These are phyloP conservation scores for Colletes gigas DNA, from an alignment of 1,140 invertebrate genomes.

Conservation along the genomic window DNA sequence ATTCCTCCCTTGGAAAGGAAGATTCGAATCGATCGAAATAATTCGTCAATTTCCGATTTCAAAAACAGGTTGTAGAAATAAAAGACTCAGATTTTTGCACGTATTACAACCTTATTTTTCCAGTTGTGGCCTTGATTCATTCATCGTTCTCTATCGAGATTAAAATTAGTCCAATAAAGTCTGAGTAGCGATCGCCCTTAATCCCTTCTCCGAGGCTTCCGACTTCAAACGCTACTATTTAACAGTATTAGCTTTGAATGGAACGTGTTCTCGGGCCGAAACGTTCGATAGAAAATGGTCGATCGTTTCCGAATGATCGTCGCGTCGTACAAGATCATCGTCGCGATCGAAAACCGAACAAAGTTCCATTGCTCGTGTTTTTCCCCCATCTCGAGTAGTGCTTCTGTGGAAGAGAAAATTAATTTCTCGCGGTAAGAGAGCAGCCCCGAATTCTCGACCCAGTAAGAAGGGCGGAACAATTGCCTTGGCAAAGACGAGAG, in stretches of 20 bases:
- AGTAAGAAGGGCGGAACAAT: constrained; percentile 57
- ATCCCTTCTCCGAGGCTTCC: too few species aligned
- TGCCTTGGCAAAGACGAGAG: constrained; percentile 68
- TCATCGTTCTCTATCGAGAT: too few species aligned
- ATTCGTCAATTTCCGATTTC: background rate
- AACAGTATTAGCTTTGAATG: too few species aligned
- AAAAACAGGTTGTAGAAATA: background rate
- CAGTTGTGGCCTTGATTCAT: too few species aligned
- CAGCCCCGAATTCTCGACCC: constrained; percentile 58
- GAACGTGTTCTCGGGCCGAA: too few species aligned
- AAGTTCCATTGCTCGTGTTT: constrained; percentile 54
- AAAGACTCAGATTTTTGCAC: too few species aligned
- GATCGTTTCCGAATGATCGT: background rate
- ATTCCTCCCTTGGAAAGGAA: background rate
- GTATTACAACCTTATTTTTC: too few species aligned
- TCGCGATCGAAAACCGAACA: constrained; percentile 33
- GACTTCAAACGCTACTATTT: too few species aligned
- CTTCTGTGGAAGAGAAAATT: constrained; percentile 62
- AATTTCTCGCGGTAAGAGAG: constrained; percentile 67
- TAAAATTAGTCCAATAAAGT: too few species aligned
- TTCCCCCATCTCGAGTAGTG: constrained; percentile 24
- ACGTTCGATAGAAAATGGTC: background rate
- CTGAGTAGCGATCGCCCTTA: too few species aligned
- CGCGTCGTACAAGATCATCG: background rate
- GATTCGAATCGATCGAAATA: background rate